Evolutionary conservation across 2,888 invertebrate genomes (phyloP).

Genomic region (Drosophila bunnanda): DNA sequence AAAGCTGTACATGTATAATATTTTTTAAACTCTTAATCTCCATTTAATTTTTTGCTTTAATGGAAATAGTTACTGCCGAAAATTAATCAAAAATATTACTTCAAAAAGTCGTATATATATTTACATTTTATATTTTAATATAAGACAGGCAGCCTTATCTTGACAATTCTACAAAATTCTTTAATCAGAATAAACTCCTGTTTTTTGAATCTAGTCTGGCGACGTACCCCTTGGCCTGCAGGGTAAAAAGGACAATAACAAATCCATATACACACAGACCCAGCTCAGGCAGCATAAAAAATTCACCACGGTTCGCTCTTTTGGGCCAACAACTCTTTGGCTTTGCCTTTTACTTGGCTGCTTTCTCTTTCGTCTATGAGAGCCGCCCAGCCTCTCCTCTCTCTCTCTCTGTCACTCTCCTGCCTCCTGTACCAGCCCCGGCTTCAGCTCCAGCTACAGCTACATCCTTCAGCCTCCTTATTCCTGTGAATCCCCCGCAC

Average conservation of each 20-base stretch:
- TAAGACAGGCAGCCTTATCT: rapidly evolving
- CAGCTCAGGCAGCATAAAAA: slow-evolving; percentile 37
- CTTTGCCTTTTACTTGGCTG: slow-evolving; percentile 29
- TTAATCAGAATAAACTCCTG: not conserved
- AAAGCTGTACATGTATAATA: not conserved
- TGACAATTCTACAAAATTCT: not conserved
- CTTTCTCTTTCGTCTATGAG: slow-evolving; percentile 48
- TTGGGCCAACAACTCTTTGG: slow-evolving; percentile 64
- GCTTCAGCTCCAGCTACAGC: not conserved
- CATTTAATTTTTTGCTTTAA: not conserved
- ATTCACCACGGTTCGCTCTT: slow-evolving; percentile 72
- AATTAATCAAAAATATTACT: not conserved
- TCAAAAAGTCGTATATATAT: not conserved
- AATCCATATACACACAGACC: slow-evolving; percentile 37
- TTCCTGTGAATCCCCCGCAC: slow-evolving; percentile 53
- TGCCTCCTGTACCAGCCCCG: slow-evolving; percentile 24
- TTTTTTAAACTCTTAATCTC: not conserved
- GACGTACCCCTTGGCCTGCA: slow-evolving; percentile 14
- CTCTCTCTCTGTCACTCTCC: slow-evolving; percentile 1
- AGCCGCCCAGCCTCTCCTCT: slow-evolving; percentile 20
- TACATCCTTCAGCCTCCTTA: not conserved
- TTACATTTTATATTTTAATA: not conserved
- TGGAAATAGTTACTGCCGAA: not conserved
- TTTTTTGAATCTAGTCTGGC: not conserved
- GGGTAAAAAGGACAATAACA: slow-evolving; percentile 41